These are phyloP conservation scores for Esox lucius DNA, from an alignment of 2,797 vertebrate genomes.

Conservation along the genomic window DNA sequence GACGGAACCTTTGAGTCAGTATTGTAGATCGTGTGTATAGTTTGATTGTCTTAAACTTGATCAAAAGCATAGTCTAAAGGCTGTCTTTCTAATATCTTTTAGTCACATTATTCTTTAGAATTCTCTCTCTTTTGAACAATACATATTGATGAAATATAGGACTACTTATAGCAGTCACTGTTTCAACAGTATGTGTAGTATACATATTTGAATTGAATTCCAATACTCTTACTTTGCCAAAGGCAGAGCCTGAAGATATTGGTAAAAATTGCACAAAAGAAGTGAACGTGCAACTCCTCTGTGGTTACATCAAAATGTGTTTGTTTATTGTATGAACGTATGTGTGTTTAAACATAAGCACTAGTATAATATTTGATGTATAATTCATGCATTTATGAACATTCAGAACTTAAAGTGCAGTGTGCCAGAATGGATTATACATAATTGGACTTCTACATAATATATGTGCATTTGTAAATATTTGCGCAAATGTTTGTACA, in stretches of 20 bases:
- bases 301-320: conserved; percentile 7
- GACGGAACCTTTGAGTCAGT: conserved; percentile 52
- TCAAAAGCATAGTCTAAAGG: conserved; percentile 62
- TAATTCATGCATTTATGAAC: background rate
- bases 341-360: no score
- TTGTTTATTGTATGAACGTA: background rate
- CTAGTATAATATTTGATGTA: background rate
- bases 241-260: conserved; percentile 52
- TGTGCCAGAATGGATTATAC: background rate
- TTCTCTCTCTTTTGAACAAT: conserved; percentile 24
- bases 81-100: conserved; percentile 54
- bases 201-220: conserved; percentile 51
- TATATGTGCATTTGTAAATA: background rate
- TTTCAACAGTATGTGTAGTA: background rate
- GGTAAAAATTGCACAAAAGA: conserved; percentile 34
- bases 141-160: background rate
- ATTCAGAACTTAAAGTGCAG: background rate
- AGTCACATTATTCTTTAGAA: conserved; percentile 65
- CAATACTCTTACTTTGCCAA: conserved; percentile 32
- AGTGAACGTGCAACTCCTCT: conserved; percentile 20
- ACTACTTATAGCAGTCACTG: background rate
- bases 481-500: conserved; percentile 1
- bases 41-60: conserved; percentile 69
- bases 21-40: conserved; percentile 60
- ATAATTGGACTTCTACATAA: background rate